Base-by-base conservation (phyloP, 2,113 vertebrate species). In the Zosterops japonicus region DNA sequence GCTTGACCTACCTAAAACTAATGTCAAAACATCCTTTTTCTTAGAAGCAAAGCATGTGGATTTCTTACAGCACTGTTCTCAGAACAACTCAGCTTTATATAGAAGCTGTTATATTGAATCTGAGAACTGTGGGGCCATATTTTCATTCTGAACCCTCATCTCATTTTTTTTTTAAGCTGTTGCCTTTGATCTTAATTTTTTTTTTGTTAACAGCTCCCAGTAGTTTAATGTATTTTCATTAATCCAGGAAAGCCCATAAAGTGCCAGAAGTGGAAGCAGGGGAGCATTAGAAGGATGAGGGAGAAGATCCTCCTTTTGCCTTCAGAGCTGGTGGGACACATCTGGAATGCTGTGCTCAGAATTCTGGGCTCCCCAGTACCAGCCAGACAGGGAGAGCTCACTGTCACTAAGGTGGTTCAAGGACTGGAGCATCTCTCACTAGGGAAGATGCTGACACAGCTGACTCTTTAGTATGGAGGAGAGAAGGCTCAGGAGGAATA, bases 1-100 rank as follows among this genome's bases (percentile, higher is more conserved):
- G 69, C 70, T 85, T 94, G 71, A 63, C 35, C 56, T 95, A 60
- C 53, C 65, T 72, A 63, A 93, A 89, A 83, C 35, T 90, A 31
- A 59, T 42, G 17, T 93, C 67, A 93, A 88, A 91, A 83, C 31
- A 56, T 76, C 28, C 11, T 69, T 95, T 94, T 70, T 64, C 61
- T 60, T 94, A 79, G 80, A 72, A 84, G 44, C 18, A 91, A 86
- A 78, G 35, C 56, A 50, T 44, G 52, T 83, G 49, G 28, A 68
- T 93, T 86, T 80, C 33, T 77, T 78, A 14, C 5, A 83, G 23
- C 5, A 0, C 6, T 67, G 33, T 72, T 90, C 76, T 68, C 44
- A 71, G 75, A 93, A 52, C 23, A 65, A 28, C 42, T 69, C 84
- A 63, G 71, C 50, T 76, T 44, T 68, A 27, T 44, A 52, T 36